Percentiles rank a stretch among this genome's conserved stretches.
phyloP scores from a whole-genome alignment of 2,113 vertebrate genomes.

The Drymodes brunneopygia region DNA sequence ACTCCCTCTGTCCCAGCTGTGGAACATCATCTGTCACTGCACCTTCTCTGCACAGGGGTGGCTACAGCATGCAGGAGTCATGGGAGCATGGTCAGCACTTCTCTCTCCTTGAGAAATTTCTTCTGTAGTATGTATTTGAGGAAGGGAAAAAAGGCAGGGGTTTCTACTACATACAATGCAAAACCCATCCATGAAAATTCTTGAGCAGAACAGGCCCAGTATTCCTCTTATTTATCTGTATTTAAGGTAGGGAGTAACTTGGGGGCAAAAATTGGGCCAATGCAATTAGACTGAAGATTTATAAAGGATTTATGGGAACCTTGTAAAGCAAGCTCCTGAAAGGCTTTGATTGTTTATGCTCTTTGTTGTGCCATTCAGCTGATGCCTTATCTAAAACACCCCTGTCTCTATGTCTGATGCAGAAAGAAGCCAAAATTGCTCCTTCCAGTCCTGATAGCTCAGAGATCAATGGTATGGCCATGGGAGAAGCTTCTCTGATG shows the following conservation, averaged over 20 bases:
- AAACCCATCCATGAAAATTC: not conserved
- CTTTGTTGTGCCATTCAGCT: constrained; percentile 1
- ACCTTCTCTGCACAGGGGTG: not conserved
- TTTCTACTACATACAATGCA: not conserved
- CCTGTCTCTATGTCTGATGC: not conserved
- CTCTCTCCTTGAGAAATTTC: not conserved
- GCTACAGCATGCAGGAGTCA: not conserved
- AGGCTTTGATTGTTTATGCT: constrained; percentile 19
- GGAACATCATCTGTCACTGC: not conserved
- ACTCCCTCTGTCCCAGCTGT: not conserved
- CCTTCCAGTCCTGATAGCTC: not conserved
- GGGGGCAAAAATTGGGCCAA: not conserved
- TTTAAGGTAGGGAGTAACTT: not conserved
- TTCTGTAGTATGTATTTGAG: not conserved
- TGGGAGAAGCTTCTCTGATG: not conserved
- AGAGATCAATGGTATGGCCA: not conserved
- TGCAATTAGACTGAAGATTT: not conserved
- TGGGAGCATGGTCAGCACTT: not conserved
- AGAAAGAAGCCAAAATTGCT: not conserved
- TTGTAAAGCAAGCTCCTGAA: not conserved
- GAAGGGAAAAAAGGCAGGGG: fast-evolving
- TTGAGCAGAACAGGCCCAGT: not conserved
- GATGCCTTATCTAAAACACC: not conserved
- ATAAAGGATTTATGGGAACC: not conserved
- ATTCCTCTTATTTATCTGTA: not conserved